These are phyloP conservation scores for Gephyroberyx darwinii DNA, from an alignment of 2,797 vertebrate species.

Conservation along the genomic window DNA sequence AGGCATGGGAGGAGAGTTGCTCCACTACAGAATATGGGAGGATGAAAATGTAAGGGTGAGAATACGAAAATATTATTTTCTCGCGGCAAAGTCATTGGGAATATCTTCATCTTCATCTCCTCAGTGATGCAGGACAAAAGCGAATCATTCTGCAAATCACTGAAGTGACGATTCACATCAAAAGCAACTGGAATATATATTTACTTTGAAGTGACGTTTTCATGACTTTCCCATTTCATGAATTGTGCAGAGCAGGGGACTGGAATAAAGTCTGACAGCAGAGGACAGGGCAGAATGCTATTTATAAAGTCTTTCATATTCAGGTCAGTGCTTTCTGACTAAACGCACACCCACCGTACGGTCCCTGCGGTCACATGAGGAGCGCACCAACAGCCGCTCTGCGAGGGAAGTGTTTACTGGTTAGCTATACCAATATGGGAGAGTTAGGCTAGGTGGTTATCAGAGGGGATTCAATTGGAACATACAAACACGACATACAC, in stretches of 20 bases:
- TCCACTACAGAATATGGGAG: slow-evolving; percentile 21
- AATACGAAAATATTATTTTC: slow-evolving; percentile 12
- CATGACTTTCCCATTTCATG: neutral
- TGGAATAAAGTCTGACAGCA: slow-evolving; percentile 61
- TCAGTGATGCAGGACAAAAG: neutral
- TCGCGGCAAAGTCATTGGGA: neutral
- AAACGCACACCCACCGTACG: slow-evolving; percentile 50
- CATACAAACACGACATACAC: neutral
- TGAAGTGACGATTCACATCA: neutral
- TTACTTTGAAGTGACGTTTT: slow-evolving; percentile 18
- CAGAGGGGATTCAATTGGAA: neutral
- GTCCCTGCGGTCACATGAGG: slow-evolving; percentile 61
- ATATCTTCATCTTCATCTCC: neutral
- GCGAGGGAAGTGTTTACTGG: slow-evolving; percentile 30
- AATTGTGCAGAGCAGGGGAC: slow-evolving; percentile 58
- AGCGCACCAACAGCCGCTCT: slow-evolving; percentile 48
- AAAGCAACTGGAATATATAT: neutral
- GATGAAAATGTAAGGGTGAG: slow-evolving; percentile 8
- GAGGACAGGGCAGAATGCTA: slow-evolving; percentile 72
- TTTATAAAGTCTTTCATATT: slow-evolving; percentile 81
- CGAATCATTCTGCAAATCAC: neutral
- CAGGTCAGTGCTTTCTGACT: slow-evolving; percentile 80
- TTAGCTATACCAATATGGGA: slow-evolving; percentile 1
- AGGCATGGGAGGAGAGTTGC: slow-evolving; percentile 27
- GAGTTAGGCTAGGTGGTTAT: neutral